Conservation (phyloP, 1,140 invertebrate species). For the Augochlora pura region DNA sequence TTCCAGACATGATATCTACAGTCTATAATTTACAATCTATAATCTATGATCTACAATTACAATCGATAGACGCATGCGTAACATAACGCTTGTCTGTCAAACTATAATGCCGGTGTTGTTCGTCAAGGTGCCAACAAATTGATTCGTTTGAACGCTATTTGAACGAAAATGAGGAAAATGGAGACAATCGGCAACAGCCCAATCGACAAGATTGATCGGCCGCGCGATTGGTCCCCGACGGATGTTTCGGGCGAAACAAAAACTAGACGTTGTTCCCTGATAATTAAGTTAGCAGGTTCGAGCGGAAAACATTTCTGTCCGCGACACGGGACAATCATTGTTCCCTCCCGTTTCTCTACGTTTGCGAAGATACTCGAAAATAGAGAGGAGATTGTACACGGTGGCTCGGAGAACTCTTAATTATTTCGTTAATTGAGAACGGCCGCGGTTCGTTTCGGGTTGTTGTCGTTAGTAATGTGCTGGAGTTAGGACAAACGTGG, state of each 20-base stretch:
- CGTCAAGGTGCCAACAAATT: too few relatives aligned
- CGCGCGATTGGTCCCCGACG: background rate
- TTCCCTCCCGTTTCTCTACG: background rate
- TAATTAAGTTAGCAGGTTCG: background rate
- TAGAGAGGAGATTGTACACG: background rate
- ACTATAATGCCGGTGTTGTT: too few relatives aligned
- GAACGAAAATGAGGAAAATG: too few relatives aligned
- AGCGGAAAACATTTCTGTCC: background rate
- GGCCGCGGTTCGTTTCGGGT: conserved; percentile 10
- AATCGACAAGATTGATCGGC: background rate
- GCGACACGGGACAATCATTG: background rate
- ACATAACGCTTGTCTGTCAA: too few relatives aligned
- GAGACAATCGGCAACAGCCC: too few relatives aligned
- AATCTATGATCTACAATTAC: too few relatives aligned
- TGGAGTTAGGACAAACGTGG: conserved; percentile 29
- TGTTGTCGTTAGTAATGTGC: conserved; percentile 24
- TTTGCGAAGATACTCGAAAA: background rate
- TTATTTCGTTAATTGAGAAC: conserved; percentile 32
- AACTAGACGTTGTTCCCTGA: background rate
- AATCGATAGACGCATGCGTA: too few relatives aligned
- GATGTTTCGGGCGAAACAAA: background rate
- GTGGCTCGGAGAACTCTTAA: conserved; percentile 9
- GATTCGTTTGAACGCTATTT: too few relatives aligned
- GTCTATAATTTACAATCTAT: too few relatives aligned
- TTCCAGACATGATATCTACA: too few relatives aligned